A percentile compares a stretch with the other conserved stretches of the same genome.
phyloP scores from a whole-genome alignment of 2,797 vertebrate genomes.

The Alectoris magna region DNA sequence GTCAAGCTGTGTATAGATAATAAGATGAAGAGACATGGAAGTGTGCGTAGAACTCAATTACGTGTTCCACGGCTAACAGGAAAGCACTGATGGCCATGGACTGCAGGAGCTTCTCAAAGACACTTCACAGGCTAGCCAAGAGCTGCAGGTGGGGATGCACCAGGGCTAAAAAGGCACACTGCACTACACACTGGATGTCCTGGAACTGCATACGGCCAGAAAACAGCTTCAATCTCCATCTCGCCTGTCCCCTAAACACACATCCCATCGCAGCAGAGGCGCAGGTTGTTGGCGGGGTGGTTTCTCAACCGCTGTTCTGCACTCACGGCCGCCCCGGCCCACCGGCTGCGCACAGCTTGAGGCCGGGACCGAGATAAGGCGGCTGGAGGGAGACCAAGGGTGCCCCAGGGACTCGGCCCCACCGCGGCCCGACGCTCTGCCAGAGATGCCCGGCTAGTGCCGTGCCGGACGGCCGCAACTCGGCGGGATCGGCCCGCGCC shows the following conservation, averaged over 20 bases:
- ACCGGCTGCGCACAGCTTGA: rapidly evolving
- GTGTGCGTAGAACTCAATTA: rapidly evolving
- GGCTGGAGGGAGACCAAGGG: rapidly evolving
- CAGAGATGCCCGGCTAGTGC: rapidly evolving
- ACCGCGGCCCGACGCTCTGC: rapidly evolving
- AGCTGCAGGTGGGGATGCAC: rapidly evolving
- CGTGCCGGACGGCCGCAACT: too few relatives aligned
- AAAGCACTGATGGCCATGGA: rapidly evolving
- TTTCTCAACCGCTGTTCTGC: neutral
- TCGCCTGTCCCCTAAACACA: too few relatives aligned
- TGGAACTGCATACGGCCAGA: rapidly evolving
- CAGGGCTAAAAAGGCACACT: rapidly evolving
- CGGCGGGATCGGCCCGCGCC: neutral
- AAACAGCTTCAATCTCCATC: rapidly evolving
- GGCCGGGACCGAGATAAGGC: rapidly evolving
- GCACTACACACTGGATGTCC: rapidly evolving
- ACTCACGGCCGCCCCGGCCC: neutral
- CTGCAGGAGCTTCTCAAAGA: rapidly evolving
- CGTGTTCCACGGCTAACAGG: rapidly evolving
- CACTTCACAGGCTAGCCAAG: rapidly evolving
- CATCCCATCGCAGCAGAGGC: rapidly evolving
- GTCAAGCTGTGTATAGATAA: rapidly evolving
- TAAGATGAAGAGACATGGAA: rapidly evolving
- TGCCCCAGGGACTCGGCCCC: neutral
- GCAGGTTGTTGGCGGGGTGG: rapidly evolving